A percentile compares a stretch with the other conserved stretches of the same genome.
Evolutionary conservation across 30 jellyfish, hydroid and myxozoan species (phyloP).

Genomic region (Turritopsis dohrnii): DNA sequence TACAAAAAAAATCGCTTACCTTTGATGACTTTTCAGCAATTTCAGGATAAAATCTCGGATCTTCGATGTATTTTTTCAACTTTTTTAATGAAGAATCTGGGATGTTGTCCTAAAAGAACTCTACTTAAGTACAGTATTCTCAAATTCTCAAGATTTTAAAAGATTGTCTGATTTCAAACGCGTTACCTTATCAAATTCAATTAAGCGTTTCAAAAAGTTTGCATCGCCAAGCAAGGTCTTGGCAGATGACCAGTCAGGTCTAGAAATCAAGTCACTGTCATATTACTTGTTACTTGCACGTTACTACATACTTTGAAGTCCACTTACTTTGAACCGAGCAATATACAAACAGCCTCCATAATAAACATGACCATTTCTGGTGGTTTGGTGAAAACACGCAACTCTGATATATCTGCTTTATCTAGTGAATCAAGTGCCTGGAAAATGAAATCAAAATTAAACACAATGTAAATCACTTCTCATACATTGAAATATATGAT

Average conservation of each 20-base stretch:
- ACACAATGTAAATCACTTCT: not conserved
- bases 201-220: slow-evolving; percentile 56
- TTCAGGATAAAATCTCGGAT: slow-evolving; percentile 72
- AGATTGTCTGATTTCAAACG: no score
- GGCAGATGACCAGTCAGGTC: slow-evolving; percentile 90
- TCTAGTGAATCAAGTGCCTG: slow-evolving; percentile 82
- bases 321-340: slow-evolving; percentile 72
- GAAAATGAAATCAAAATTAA: not conserved
- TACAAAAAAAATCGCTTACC: slow-evolving; percentile 32
- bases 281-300: no score
- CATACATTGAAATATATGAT: not conserved
- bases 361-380: slow-evolving; percentile 82
- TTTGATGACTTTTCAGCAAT: slow-evolving; percentile 78
- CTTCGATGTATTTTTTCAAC: slow-evolving; percentile 61
- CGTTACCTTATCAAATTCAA: slow-evolving; percentile 75
- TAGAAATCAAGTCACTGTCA: not conserved
- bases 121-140: not conserved
- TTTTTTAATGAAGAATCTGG: slow-evolving; percentile 36
- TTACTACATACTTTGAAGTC: no score
- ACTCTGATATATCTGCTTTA: slow-evolving; percentile 74
- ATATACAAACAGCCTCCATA: slow-evolving; percentile 86
- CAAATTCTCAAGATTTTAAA: no score
- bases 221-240: slow-evolving; percentile 66
- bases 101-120: slow-evolving; percentile 26
- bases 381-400: slow-evolving; percentile 66